Base-by-base conservation (phyloP, 2,113 vertebrate genomes). In the Reinhardtius hippoglossoides region DNA sequence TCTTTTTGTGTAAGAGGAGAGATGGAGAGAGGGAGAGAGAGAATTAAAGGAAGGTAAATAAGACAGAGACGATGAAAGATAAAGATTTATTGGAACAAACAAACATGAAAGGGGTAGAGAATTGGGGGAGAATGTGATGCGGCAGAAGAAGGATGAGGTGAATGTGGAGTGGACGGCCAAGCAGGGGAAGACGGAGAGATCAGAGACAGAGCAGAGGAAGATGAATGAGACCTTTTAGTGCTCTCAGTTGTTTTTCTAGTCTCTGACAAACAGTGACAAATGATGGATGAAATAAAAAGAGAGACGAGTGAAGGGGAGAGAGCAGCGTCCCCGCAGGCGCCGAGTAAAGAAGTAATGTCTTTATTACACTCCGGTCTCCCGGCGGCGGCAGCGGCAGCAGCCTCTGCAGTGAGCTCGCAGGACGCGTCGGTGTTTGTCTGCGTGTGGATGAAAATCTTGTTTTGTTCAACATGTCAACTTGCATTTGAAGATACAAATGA, bases 221-320 rank as follows among this genome's bases (percentile, higher is more conserved):
- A 89, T 68, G 81, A 86, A 87, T 82, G 77, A 69, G 65, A 67
- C 65, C 64, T 82, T 74, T 88, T 67, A 81, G 60, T 37, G 82
- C 78, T 80, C 71, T 75, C 78, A 60, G 65, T 80, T 86, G 77
- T 82, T 87, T 85, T 78, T 83, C 83, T 77, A 20, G 74, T 81
- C 61, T 79, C 63, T 79, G 83, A 89, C 87, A 83, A 88, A 92
- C 82, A 73, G 61, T 84, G 81, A 87, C 48, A 9, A 87, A 90
- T 81, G 89, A 87, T 79, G 82, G 86, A 86, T 85, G 81, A 82
- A 88, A 89, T 90, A 70, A 84, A 77, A 81, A 66, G 65, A 35
- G 62, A 76, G 74, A 69, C 16, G n/a, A 64, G 63, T 46, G 58
- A 80, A 57, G 62, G 31, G 20, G 71, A 75, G 71, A 21, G 57